phyloP scores from a whole-genome alignment of 2,797 vertebrate genomes.

The Nannoperca obscura region DNA sequence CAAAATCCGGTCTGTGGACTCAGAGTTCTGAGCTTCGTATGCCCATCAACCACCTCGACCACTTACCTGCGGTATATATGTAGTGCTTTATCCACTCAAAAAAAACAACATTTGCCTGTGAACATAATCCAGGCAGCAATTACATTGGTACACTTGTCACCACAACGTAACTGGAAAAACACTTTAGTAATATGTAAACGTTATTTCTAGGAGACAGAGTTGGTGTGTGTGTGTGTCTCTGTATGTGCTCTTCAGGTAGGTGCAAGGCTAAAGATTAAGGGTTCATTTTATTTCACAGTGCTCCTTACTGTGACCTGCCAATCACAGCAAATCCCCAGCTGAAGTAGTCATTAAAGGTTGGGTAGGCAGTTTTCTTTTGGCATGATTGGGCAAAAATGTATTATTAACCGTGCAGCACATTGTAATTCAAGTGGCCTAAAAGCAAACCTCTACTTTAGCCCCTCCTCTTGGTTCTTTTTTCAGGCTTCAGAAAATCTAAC shows the following conservation, averaged over 20 bases:
- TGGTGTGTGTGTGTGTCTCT: not conserved
- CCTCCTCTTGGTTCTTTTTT: too few species aligned
- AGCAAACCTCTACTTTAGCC: too few species aligned
- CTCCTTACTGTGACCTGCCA: constrained; percentile 11
- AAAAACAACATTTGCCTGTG: too few species aligned
- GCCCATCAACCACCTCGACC: too few species aligned
- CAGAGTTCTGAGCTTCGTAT: too few species aligned
- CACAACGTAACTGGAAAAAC: not conserved
- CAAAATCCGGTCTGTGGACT: too few species aligned
- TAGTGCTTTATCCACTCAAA: not conserved
- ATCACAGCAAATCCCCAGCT: not conserved
- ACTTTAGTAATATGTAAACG: not conserved
- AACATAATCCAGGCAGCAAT: not conserved
- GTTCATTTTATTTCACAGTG: not conserved
- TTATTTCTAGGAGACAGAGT: not conserved
- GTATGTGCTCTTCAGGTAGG: not conserved
- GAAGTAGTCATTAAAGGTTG: constrained; percentile 10
- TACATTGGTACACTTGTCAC: not conserved
- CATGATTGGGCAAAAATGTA: too few species aligned
- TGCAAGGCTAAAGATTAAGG: not conserved
- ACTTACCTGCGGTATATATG: not conserved
- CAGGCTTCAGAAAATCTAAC: too few species aligned
- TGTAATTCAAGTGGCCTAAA: too few species aligned
- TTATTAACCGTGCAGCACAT: too few species aligned
- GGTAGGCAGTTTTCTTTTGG: too few species aligned